Evolutionary conservation across 2,797 vertebrate species (phyloP).

Genomic region (Champsocephalus esox): DNA sequence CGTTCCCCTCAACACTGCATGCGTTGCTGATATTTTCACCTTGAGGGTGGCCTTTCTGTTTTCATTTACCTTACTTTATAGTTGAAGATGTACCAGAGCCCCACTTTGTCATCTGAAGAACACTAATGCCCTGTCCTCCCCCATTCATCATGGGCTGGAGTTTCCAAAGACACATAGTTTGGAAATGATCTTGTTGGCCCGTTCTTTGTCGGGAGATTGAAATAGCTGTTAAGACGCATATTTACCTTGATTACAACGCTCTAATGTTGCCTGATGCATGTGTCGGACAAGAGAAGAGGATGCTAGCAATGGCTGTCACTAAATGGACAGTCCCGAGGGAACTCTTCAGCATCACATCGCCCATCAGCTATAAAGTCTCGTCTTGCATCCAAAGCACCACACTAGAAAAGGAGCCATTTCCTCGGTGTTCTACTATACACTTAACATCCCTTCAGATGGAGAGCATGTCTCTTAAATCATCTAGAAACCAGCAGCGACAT

Average conservation of each 20-base stretch:
- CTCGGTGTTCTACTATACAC: slow-evolving; percentile 19
- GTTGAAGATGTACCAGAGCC: slow-evolving; percentile 17
- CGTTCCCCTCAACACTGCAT: neutral
- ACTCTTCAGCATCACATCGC: slow-evolving; percentile 22
- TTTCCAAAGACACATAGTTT: slow-evolving; percentile 12
- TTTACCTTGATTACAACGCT: slow-evolving; percentile 24
- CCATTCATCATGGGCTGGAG: slow-evolving; percentile 25
- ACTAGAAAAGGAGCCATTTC: slow-evolving; percentile 6
- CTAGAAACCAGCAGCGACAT: slow-evolving; percentile 47
- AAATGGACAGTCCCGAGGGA: slow-evolving; percentile 34
- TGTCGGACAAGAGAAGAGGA: slow-evolving; percentile 5
- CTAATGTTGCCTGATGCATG: neutral
- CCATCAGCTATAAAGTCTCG: slow-evolving; percentile 25
- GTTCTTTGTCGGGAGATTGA: neutral
- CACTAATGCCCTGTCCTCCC: slow-evolving; percentile 27
- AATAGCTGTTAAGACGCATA: neutral
- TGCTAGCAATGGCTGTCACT: neutral
- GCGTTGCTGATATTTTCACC: slow-evolving; percentile 18
- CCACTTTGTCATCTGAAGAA: slow-evolving; percentile 30
- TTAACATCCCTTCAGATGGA: slow-evolving; percentile 23
- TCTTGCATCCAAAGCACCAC: slow-evolving; percentile 29
- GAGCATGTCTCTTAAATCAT: slow-evolving; percentile 39
- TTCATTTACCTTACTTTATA: slow-evolving; percentile 12
- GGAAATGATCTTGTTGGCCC: neutral
- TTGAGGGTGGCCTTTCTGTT: slow-evolving; percentile 32